These are phyloP conservation scores for Urocyon cinereoargenteus DNA, from an alignment of 2,797 vertebrate genomes.

Conservation along the genomic window DNA sequence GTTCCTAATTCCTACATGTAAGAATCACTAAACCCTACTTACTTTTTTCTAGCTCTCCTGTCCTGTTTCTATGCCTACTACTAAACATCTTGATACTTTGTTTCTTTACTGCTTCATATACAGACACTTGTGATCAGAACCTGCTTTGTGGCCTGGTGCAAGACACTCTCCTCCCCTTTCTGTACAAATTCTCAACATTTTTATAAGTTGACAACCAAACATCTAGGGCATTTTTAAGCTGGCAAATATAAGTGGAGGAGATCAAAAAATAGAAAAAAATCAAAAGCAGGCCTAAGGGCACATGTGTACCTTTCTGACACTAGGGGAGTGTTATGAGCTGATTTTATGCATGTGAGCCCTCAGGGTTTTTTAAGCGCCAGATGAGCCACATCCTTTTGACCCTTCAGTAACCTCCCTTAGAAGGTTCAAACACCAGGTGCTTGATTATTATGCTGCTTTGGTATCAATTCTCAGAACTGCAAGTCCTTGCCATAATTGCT, in stretches of 20 bases:
- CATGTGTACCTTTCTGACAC: neutral
- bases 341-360: neutral
- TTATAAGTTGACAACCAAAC: slow-evolving; percentile 4
- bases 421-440: slow-evolving; percentile 54
- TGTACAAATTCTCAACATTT: slow-evolving; percentile 37
- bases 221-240: slow-evolving; percentile 27
- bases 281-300: slow-evolving; percentile 37
- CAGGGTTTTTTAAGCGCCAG: slow-evolving; percentile 15
- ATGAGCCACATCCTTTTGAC: slow-evolving; percentile 54
- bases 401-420: slow-evolving; percentile 53
- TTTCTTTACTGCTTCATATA: neutral
- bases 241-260: neutral
- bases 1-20: neutral
- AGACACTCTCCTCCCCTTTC: neutral
- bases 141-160: neutral
- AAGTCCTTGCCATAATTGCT: slow-evolving; percentile 39
- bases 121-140: neutral
- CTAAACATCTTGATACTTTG: neutral
- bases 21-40: slow-evolving; percentile 20
- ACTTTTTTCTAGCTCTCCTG: neutral
- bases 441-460: slow-evolving; percentile 53
- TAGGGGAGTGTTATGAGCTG: neutral
- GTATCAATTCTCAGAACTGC: slow-evolving; percentile 43
- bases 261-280: slow-evolving; percentile 31
- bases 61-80: neutral